Conservation (phyloP, 2,113 vertebrate genomes). For the Okapia johnstoni region DNA sequence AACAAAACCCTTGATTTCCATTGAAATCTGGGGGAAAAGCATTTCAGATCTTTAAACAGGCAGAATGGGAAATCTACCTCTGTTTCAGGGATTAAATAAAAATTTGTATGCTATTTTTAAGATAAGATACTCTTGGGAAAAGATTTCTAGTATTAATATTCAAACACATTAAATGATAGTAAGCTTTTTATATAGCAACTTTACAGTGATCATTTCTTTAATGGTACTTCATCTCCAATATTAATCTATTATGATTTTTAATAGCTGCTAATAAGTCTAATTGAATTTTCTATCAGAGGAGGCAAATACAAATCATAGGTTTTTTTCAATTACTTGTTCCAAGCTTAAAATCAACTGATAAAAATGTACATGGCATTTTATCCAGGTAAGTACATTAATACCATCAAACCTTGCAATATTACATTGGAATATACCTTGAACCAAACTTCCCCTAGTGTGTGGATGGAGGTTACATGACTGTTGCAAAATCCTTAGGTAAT, state of each 20-base stretch:
- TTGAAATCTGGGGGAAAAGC: not conserved
- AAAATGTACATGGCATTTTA: not conserved
- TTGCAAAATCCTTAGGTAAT: not conserved
- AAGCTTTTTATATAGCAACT: not conserved
- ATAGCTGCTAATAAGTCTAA: not conserved
- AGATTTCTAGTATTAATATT: not conserved
- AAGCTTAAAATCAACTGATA: not conserved
- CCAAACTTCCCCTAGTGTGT: not conserved
- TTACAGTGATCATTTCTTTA: not conserved
- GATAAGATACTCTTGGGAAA: not conserved
- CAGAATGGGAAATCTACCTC: not conserved
- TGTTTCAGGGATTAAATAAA: not conserved
- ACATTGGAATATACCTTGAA: not conserved
- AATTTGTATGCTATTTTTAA: not conserved
- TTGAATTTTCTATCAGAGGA: not conserved
- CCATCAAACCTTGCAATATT: not conserved
- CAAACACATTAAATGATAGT: not conserved
- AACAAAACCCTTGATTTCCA: not conserved
- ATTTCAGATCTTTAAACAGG: not conserved
- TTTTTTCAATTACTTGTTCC: not conserved
- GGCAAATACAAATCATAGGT: not conserved
- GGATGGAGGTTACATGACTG: not conserved
- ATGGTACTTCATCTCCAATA: not conserved
- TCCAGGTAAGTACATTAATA: not conserved
- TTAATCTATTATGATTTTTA: not conserved